A percentile compares a stretch with the other conserved stretches of the same genome.
phyloP scores from a whole-genome alignment of 2,888 invertebrate species.

The Polylopha cassiicola region DNA sequence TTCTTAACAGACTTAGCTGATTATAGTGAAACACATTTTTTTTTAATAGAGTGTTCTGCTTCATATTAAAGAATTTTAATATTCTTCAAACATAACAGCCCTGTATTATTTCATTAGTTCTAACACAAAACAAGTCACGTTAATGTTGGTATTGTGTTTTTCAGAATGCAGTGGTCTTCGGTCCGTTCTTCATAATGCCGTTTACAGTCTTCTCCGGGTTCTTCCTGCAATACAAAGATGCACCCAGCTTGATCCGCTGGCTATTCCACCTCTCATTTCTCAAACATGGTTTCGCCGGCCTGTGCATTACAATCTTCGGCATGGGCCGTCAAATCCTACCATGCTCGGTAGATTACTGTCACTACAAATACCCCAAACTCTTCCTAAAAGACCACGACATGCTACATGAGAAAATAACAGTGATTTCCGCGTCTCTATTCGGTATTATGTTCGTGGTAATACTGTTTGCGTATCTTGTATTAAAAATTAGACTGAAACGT shows the following conservation, averaged over 20 bases:
- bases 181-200: constrained; percentile 91
- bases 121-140: background rate
- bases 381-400: constrained; percentile 87
- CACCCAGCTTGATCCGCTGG: constrained; percentile 88
- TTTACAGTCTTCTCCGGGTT: constrained; percentile 95
- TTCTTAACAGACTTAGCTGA: no score
- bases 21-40: no score
- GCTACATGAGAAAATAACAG: constrained; percentile 80
- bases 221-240: constrained; percentile 89
- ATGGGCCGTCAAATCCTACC: constrained; percentile 84
- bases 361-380: constrained; percentile 81
- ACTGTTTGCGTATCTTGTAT: constrained; percentile 80
- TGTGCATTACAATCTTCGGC: constrained; percentile 89
- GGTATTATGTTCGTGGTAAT: constrained; percentile 80
- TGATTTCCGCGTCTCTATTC: constrained; percentile 81
- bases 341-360: constrained; percentile 87
- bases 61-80: no score
- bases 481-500: constrained; percentile 80
- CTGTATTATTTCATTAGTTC: background rate
- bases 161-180: constrained; percentile 92
- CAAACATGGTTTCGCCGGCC: constrained; percentile 92
- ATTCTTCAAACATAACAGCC: no score
- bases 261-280: constrained; percentile 92
- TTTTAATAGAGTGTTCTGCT: no score
- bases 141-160: constrained; percentile 40